Conservation (phyloP, 2,113 vertebrate species). For the Percopsis transmontana region DNA sequence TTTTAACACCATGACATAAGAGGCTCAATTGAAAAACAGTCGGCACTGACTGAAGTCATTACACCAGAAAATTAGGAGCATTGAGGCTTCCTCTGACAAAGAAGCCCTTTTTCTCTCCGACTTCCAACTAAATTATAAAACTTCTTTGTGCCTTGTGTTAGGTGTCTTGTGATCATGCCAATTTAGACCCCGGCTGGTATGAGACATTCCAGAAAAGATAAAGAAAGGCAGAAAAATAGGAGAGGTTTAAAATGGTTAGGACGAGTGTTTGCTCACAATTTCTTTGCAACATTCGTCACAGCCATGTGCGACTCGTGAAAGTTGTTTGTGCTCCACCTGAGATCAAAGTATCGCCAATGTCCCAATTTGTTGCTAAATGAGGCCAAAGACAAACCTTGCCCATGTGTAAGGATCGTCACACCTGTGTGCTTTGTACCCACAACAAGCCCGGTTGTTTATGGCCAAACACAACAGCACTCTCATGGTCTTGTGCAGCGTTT, state of each 20-base stretch:
- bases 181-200: constrained; percentile 11
- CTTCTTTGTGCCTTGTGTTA: constrained; percentile 44
- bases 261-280: constrained; percentile 16
- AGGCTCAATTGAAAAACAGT: constrained; percentile 28
- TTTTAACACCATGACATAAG: constrained; percentile 10
- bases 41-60: constrained; percentile 34
- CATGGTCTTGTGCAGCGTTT: constrained; percentile 46
- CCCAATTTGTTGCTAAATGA: constrained; percentile 47
- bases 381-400: constrained; percentile 59
- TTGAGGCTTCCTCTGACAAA: constrained; percentile 50
- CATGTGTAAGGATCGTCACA: constrained; percentile 65
- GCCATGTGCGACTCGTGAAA: constrained; percentile 60
- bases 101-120: constrained; percentile 48
- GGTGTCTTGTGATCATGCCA: constrained; percentile 62
- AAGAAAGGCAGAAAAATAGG: constrained; percentile 26
- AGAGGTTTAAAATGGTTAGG: constrained; percentile 25
- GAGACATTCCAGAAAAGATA: constrained; percentile 39
- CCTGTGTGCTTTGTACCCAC: constrained; percentile 73
- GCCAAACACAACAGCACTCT: constrained; percentile 69
- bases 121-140: constrained; percentile 51
- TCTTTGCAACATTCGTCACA: constrained; percentile 58
- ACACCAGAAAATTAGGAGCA: constrained; percentile 40
- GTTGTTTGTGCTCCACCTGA: constrained; percentile 64
- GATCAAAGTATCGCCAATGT: constrained; percentile 53
- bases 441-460: constrained; percentile 75